Conservation (phyloP, 2,797 vertebrate species). For the Steatocranus sp. region DNA sequence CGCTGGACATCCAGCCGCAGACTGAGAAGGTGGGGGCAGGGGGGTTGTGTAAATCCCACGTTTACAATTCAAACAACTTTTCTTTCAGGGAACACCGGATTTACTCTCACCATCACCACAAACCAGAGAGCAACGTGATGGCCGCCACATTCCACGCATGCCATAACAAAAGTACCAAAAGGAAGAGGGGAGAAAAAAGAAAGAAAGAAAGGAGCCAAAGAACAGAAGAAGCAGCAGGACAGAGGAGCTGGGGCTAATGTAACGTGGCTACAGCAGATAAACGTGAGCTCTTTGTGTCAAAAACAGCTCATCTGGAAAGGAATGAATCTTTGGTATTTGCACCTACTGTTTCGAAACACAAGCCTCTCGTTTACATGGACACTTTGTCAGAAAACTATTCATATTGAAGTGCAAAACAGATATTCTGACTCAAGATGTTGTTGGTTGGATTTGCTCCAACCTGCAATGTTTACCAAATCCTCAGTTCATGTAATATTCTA, state of each 20-base stretch:
- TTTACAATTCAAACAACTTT: conserved; percentile 55
- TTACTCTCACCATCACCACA: conserved; percentile 37
- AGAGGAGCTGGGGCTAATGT: background rate
- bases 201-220: conserved; percentile 22
- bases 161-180: conserved; percentile 52
- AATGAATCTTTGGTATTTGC: background rate
- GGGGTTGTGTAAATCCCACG: conserved; percentile 19
- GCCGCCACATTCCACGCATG: conserved; percentile 66
- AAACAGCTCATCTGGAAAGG: background rate
- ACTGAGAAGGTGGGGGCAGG: background rate
- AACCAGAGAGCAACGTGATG: conserved; percentile 45
- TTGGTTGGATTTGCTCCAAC: background rate
- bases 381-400: background rate
- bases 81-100: conserved; percentile 15
- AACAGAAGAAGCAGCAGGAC: conserved; percentile 21
- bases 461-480: background rate
- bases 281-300: background rate
- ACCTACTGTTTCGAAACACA: background rate
- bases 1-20: background rate
- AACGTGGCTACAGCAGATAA: background rate
- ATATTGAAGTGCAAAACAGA: background rate
- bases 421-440: background rate
- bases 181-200: background rate
- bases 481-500: background rate
- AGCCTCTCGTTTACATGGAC: background rate